phyloP scores from a whole-genome alignment of 2,888 invertebrate species.

The Hypselothyrea guttata region DNA sequence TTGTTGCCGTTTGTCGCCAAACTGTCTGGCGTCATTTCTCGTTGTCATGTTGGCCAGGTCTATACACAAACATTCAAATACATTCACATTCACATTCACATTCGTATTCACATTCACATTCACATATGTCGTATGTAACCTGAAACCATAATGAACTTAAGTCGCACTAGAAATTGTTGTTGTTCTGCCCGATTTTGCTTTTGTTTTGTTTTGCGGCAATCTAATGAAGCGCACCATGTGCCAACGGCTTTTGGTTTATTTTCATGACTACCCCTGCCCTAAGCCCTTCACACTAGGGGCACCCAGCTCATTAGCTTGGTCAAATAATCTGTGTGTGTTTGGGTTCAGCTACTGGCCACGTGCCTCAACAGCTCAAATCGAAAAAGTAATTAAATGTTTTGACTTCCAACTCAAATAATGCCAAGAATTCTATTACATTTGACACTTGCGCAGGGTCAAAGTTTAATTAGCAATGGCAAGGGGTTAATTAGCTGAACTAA shows the following conservation, averaged over 20 bases:
- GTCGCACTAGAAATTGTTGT: constrained; percentile 26
- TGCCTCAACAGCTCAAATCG: constrained; percentile 32
- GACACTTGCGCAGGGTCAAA: too few species aligned
- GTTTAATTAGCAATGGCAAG: background rate
- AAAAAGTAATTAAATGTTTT: constrained; percentile 52
- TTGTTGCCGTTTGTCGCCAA: constrained; percentile 38
- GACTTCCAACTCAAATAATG: too few species aligned
- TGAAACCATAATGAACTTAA: constrained; percentile 66
- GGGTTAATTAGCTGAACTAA: too few species aligned
- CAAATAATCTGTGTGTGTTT: constrained; percentile 46
- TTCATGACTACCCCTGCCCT: constrained; percentile 21
- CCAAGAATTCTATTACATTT: too few species aligned
- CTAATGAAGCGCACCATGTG: constrained; percentile 64
- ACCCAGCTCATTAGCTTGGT: constrained; percentile 67
- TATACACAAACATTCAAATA: constrained; percentile 2
- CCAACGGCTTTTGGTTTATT: constrained; percentile 57
- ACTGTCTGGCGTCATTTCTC: constrained; percentile 33
- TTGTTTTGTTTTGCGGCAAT: constrained; percentile 42
- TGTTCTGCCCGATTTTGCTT: constrained; percentile 12
- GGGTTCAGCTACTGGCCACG: constrained; percentile 54
- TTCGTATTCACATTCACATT: too few species aligned
- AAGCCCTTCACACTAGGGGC: constrained; percentile 7
- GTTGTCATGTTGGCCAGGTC: constrained; percentile 35
- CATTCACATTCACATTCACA: too few species aligned
- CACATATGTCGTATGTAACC: constrained; percentile 45